Evolutionary conservation across 1,140 invertebrate genomes (phyloP).

Genomic region (Drosophila willistoni): DNA sequence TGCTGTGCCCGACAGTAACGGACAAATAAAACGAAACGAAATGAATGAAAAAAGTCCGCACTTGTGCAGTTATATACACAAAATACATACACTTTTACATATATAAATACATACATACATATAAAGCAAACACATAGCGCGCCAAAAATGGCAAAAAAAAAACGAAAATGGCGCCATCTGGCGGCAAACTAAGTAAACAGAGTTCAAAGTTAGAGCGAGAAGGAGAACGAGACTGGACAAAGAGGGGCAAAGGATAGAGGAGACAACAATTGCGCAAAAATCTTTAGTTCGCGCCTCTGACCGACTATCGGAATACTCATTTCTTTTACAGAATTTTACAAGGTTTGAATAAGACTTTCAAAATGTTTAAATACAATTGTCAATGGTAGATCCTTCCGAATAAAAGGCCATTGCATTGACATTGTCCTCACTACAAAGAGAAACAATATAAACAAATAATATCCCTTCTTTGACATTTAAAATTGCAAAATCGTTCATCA

Average conservation of each 20-base stretch:
- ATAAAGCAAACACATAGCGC: slow-evolving; percentile 33
- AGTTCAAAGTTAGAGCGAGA: slow-evolving; percentile 7
- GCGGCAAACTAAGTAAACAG: slow-evolving; percentile 49
- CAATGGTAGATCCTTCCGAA: too few species aligned
- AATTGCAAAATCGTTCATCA: neutral
- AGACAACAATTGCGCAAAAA: slow-evolving; percentile 56
- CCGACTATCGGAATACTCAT: slow-evolving; percentile 18
- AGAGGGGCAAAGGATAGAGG: neutral
- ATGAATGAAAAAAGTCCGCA: slow-evolving; percentile 63
- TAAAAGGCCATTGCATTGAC: too few species aligned
- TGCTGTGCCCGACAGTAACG: slow-evolving; percentile 64
- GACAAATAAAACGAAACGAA: slow-evolving; percentile 50
- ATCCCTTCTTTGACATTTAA: neutral
- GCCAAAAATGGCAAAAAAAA: slow-evolving; percentile 46
- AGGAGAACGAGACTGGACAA: neutral
- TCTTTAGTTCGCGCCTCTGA: neutral
- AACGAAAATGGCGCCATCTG: slow-evolving; percentile 61
- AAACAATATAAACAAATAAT: neutral
- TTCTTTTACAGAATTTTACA: neutral
- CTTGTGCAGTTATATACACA: slow-evolving; percentile 20
- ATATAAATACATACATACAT: slow-evolving; percentile 39
- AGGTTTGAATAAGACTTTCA: too few species aligned
- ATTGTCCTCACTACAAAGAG: too few species aligned
- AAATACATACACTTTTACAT: slow-evolving; percentile 26
- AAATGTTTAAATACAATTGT: too few species aligned